A percentile compares a stretch with the other conserved stretches of the same genome.
These are phyloP conservation scores for Passer montanus DNA, from an alignment of 2,113 vertebrate species.

Conservation along the genomic window DNA sequence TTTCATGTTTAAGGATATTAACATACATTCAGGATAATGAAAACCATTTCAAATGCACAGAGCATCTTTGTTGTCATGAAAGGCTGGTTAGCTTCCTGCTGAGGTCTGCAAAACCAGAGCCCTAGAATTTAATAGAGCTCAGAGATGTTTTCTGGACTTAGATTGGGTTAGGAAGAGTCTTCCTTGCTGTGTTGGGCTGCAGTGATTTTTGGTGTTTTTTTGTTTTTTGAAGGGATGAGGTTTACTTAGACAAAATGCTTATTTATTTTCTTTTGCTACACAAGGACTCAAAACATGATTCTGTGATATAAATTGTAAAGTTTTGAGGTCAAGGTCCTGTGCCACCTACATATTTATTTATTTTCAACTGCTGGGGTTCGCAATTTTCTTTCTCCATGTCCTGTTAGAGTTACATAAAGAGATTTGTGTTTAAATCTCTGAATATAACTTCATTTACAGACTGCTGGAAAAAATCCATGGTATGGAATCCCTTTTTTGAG, in stretches of 20 bases:
- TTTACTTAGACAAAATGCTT: background rate
- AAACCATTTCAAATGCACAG: constrained; percentile 50
- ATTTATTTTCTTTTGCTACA: background rate
- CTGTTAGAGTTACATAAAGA: background rate
- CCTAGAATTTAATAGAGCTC: background rate
- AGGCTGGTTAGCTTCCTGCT: constrained; percentile 31
- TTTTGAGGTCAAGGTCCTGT: background rate
- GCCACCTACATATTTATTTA: background rate
- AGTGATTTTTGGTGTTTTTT: background rate
- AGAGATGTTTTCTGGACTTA: background rate
- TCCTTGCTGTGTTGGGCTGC: background rate
- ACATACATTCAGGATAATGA: constrained; percentile 64
- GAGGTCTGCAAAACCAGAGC: background rate
- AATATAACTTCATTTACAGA: background rate
- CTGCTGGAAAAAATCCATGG: background rate
- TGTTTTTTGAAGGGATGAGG: fast-evolving
- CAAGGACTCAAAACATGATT: background rate
- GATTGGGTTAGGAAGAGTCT: background rate
- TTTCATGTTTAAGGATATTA: constrained; percentile 61
- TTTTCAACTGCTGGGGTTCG: background rate
- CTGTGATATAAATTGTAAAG: background rate
- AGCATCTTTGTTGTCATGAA: constrained; percentile 46
- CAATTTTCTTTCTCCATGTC: background rate
- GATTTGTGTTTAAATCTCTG: background rate
- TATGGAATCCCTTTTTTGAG: background rate